Evolutionary conservation across 1,140 invertebrate species (phyloP).

Genomic region (Drosophila leontia): DNA sequence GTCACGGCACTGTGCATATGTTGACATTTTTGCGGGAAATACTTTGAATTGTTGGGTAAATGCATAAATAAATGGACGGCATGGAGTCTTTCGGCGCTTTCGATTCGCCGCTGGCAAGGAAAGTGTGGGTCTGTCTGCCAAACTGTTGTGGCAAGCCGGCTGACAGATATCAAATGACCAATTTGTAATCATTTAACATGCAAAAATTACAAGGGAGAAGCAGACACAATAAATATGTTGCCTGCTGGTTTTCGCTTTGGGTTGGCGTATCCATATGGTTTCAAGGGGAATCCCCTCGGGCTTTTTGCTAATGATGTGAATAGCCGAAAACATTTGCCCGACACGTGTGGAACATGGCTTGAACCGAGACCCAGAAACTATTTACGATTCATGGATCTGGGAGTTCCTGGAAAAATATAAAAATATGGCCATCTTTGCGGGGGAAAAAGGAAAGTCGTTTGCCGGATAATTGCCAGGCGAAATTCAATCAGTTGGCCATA

Average conservation of each 20-base stretch:
- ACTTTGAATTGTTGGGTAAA: conserved; percentile 73
- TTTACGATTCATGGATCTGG: not conserved
- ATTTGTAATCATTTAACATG: conserved; percentile 76
- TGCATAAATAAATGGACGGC: conserved; percentile 52
- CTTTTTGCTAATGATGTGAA: conserved; percentile 54
- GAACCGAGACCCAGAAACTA: conserved; percentile 12
- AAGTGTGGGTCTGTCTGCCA: conserved; percentile 62
- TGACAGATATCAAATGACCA: conserved; percentile 73
- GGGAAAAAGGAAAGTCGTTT: conserved; percentile 55
- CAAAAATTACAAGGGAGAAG: conserved; percentile 44
- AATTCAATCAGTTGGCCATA: conserved; percentile 66
- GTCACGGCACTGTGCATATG: conserved; percentile 77
- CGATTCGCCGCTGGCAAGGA: conserved; percentile 49
- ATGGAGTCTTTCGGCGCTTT: conserved; percentile 30
- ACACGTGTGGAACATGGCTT: conserved; percentile 35
- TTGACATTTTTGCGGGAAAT: conserved; percentile 76
- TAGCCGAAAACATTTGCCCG: conserved; percentile 53
- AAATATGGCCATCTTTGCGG: conserved; percentile 11
- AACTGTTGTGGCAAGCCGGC: conserved; percentile 49
- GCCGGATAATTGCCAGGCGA: conserved; percentile 35
- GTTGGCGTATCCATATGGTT: conserved; percentile 16
- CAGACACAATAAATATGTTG: conserved; percentile 28
- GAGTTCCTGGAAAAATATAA: conserved; percentile 32
- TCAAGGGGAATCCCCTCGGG: conserved; percentile 54
- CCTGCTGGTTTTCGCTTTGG: conserved; percentile 23